Evolutionary conservation across 2,113 vertebrate species (phyloP), one percentile per base, ranked within the genome.

Genomic region (Callipepla californica): DNA sequence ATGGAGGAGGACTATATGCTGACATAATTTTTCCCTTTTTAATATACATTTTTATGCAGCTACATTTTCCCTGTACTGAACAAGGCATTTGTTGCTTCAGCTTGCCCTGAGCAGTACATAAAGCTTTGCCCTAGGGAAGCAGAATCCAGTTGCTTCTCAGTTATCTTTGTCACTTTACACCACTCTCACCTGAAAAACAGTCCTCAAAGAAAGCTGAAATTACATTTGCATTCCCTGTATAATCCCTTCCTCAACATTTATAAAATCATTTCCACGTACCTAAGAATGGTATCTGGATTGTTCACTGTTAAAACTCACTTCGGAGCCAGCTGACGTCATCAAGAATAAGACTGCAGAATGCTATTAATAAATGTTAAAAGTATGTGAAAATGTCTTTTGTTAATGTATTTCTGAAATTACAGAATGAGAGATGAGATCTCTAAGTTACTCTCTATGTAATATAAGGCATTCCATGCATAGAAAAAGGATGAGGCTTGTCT

Each of bases 401-500:
- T 40, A 11, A 78, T 32, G 11, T 65, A 38, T 50, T 58, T 15
- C 36, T 50, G 8, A 36, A 45, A 15, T 40, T 61, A 32, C 3
- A 40, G 82, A 38, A 72, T 28, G 19, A 89, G 57, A 69, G 22
- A 34, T 76, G 69, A 42, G 84, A 53, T 47, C 51, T 57, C 18
- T 32, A 63, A 12, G 22, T 79, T 36, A 48, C 32, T 90, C 23
- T 66, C 92, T 69, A 62, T 2, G 55, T 55, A 53, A n/a, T 34
- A 16, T 1, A 69, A 21, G 59, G 28, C 18, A 81, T 61, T 91
- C 74, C 53, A 61, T 14, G 28, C 21, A 78, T 51, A 91, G 48
- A 25, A 26, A 47, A 89, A 94, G 42, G 92, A 92, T 80, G 80
- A 94, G 84, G 83, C 51, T 91, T 96, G 45, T 69, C 68, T 1